Conservation (phyloP, 1,140 invertebrate genomes). For the Scaptomyza montana region DNA sequence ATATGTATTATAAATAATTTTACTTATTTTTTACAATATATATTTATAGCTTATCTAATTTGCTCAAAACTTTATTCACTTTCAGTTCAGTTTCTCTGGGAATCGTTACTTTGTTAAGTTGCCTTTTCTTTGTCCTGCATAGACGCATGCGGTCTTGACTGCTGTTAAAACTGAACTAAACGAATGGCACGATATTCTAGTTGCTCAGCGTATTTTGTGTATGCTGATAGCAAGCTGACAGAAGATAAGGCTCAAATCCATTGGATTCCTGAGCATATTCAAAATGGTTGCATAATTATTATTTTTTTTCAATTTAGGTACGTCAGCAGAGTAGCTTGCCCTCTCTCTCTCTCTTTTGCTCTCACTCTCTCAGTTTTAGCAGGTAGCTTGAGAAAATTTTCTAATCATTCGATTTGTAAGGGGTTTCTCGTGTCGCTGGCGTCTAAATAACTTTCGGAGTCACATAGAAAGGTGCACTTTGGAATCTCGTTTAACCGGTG, state of each 20-base stretch:
- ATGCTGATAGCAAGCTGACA: conserved; percentile 45
- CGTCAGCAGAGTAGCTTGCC: conserved; percentile 42
- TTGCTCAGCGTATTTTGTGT: not conserved
- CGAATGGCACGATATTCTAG: conserved; percentile 3
- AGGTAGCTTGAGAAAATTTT: conserved; percentile 27
- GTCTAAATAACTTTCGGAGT: conserved; percentile 68
- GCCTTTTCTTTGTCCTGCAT: not conserved
- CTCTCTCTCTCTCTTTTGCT: not conserved
- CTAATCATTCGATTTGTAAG: conserved; percentile 71
- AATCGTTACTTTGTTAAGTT: not conserved
- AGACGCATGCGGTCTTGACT: conserved; percentile 45
- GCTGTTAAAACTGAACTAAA: conserved; percentile 55
- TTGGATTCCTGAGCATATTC: conserved; percentile 1
- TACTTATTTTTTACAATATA: too few species aligned
- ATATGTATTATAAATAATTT: conserved; percentile 11
- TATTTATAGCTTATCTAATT: too few species aligned
- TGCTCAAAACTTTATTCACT: not conserved
- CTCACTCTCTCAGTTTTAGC: not conserved
- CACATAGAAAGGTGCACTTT: conserved; percentile 66
- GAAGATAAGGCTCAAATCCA: conserved; percentile 35
- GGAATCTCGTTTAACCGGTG: conserved; percentile 34
- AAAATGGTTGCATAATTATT: not conserved
- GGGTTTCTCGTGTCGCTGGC: conserved; percentile 39
- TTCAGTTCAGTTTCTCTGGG: not conserved
- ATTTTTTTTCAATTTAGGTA: conserved; percentile 16